phyloP scores from a whole-genome alignment of 2,888 invertebrate genomes.

The Idaea biselata region DNA sequence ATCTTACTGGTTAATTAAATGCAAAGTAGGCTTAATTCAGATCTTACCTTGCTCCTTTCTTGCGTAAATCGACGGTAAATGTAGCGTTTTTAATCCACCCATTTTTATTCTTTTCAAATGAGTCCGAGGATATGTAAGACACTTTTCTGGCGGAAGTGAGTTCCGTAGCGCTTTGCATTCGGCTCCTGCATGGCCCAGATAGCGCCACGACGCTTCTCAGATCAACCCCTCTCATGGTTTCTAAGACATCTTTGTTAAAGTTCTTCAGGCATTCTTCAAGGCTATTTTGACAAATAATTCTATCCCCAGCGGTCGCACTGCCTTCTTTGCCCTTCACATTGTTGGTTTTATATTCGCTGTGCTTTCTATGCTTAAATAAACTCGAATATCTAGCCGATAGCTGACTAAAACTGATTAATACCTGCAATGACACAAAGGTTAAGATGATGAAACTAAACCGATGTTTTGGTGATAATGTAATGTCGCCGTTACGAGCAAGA shows the following conservation, averaged over 20 bases:
- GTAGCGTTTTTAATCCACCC: slow-evolving; percentile 53
- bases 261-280: slow-evolving; percentile 62
- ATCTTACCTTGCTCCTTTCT: slow-evolving; percentile 40
- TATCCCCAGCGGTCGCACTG: slow-evolving; percentile 45
- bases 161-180: slow-evolving; percentile 34
- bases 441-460: slow-evolving; percentile 52
- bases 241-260: slow-evolving; percentile 68
- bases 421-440: slow-evolving; percentile 72
- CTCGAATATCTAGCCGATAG: slow-evolving; percentile 69
- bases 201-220: slow-evolving; percentile 47
- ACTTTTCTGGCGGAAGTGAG: slow-evolving; percentile 53
- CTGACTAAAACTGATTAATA: slow-evolving; percentile 77
- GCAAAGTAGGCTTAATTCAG: neutral
- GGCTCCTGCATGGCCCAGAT: slow-evolving; percentile 35
- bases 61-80: slow-evolving; percentile 48
- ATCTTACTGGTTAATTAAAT: neutral
- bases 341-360: slow-evolving; percentile 52
- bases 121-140: slow-evolving; percentile 60
- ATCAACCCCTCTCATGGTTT: slow-evolving; percentile 61
- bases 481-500: neutral
- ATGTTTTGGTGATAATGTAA: slow-evolving; percentile 1
- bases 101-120: slow-evolving; percentile 69
- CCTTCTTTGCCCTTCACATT: slow-evolving; percentile 61
- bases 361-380: slow-evolving; percentile 69
- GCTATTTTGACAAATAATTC: slow-evolving; percentile 65